Conservation (phyloP, 2,113 vertebrate genomes). For the Oceanodroma tethys region DNA sequence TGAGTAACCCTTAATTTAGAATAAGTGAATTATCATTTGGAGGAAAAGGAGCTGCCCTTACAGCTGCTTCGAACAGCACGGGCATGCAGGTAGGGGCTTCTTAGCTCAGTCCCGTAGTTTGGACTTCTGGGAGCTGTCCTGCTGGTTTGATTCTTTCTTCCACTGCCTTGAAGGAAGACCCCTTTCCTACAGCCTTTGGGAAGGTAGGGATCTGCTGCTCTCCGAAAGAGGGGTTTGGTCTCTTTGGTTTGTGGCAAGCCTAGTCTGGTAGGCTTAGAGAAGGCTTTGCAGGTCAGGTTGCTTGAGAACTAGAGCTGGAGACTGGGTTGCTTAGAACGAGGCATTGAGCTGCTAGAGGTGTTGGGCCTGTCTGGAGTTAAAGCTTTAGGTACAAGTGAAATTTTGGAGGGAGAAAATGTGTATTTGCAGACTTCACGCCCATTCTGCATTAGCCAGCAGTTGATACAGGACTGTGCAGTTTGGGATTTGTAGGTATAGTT, state of each 20-base stretch:
- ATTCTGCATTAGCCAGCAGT: background rate
- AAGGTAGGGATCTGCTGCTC: background rate
- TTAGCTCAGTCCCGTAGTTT: background rate
- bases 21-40: background rate
- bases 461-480: background rate
- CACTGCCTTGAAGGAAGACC: background rate
- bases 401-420: background rate
- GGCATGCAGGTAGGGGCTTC: background rate
- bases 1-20: background rate
- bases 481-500: background rate
- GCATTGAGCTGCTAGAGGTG: background rate
- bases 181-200: background rate
- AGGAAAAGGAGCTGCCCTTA: background rate
- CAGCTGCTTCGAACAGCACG: background rate
- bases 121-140: background rate
- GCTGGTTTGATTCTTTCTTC: background rate
- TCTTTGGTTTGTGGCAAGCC: background rate
- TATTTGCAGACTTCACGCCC: fast-evolving
- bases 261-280: background rate
- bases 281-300: background rate
- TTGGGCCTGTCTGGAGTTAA: background rate
- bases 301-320: background rate
- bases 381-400: background rate
- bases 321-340: background rate
- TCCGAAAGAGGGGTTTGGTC: background rate